These are phyloP conservation scores for Drosophila kohkoa DNA, from an alignment of 1,140 invertebrate species.

Conservation along the genomic window DNA sequence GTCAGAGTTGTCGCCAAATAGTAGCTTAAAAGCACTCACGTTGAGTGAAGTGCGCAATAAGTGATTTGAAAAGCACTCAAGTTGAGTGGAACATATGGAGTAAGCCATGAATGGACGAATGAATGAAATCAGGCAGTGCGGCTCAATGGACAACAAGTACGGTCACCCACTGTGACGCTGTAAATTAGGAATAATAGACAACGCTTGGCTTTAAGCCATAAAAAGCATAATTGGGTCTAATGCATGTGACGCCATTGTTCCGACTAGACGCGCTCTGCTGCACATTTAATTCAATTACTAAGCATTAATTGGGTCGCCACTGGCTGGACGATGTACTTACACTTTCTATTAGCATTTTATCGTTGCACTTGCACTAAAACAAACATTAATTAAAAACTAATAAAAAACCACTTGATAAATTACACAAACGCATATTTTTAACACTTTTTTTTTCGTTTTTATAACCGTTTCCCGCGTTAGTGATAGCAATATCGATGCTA, in stretches of 20 bases:
- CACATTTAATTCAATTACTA: slow-evolving; percentile 13
- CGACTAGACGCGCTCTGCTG: slow-evolving; percentile 12
- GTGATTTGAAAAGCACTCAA: slow-evolving; percentile 11
- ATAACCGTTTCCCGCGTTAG: not conserved
- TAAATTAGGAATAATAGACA: slow-evolving; percentile 35
- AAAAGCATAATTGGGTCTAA: slow-evolving; percentile 42
- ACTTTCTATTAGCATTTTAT: not conserved
- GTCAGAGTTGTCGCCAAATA: too few species aligned
- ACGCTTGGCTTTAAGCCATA: slow-evolving; percentile 23
- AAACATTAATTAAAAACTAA: not conserved
- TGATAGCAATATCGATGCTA: not conserved
- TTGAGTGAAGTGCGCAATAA: not conserved
- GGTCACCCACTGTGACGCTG: slow-evolving; percentile 12
- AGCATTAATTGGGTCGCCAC: slow-evolving; percentile 16
- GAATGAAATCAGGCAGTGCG: slow-evolving; percentile 29
- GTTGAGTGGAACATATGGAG: slow-evolving; percentile 23
- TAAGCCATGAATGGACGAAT: not conserved
- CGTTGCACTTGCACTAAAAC: not conserved
- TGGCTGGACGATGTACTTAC: not conserved
- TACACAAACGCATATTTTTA: too few species aligned
- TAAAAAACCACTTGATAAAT: not conserved
- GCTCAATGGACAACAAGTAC: not conserved
- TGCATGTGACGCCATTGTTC: slow-evolving; percentile 36
- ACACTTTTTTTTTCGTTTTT: not conserved
- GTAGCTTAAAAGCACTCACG: not conserved